These are phyloP conservation scores for Leiothrix lutea DNA, from an alignment of 2,113 vertebrate species.

Conservation along the genomic window DNA sequence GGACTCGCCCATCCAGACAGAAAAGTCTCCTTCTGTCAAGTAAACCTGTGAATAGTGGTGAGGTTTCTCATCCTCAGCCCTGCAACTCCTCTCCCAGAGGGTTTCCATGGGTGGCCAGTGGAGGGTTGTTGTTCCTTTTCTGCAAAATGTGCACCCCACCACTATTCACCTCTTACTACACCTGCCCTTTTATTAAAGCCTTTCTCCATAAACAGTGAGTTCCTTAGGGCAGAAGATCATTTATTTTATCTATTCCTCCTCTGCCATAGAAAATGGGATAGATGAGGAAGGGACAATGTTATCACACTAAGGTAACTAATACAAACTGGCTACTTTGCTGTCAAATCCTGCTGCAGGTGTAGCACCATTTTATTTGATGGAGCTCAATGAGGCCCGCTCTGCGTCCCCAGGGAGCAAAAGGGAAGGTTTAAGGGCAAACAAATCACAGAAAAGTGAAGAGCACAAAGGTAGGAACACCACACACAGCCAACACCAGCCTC, in stretches of 20 bases:
- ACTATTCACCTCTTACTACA: too few relatives aligned
- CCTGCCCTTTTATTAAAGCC: neutral
- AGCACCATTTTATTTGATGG: neutral
- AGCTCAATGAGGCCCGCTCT: rapidly evolving
- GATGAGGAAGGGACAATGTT: rapidly evolving
- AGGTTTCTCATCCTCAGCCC: neutral
- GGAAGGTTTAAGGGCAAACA: neutral
- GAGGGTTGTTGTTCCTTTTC: neutral
- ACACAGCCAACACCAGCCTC: rapidly evolving
- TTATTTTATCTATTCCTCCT: neutral
- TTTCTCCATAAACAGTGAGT: neutral
- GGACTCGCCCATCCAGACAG: neutral
- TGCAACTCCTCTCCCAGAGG: neutral
- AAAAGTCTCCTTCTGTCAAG: neutral
- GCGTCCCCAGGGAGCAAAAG: rapidly evolving
- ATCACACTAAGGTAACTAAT: neutral
- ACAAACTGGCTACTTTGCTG: neutral
- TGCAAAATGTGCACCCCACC: neutral
- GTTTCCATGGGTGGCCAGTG: rapidly evolving
- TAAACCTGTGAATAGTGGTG: neutral
- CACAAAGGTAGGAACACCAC: rapidly evolving
- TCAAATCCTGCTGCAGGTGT: neutral
- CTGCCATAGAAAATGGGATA: neutral
- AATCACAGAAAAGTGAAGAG: neutral
- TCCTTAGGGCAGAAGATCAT: neutral